Percentiles rank a stretch among this genome's conserved stretches.
Evolutionary conservation across 2,113 vertebrate genomes (phyloP).

Genomic region (Pan paniscus): DNA sequence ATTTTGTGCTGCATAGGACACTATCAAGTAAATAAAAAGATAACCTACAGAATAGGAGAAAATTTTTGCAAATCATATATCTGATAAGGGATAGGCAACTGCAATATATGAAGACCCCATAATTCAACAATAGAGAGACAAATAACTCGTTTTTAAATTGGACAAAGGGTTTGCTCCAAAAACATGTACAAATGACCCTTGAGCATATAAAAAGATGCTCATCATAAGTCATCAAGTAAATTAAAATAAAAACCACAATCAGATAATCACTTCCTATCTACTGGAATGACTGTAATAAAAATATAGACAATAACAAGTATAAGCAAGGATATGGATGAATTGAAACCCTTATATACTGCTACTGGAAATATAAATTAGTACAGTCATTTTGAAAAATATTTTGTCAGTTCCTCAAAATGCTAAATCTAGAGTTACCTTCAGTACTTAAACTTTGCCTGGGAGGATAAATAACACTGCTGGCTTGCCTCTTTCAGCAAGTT

Average conservation of each 20-base stretch:
- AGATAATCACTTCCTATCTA: neutral
- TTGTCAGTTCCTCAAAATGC: too few species aligned
- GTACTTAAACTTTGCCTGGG: neutral
- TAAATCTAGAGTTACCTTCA: too few species aligned
- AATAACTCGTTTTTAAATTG: too few species aligned
- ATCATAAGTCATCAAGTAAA: too few species aligned
- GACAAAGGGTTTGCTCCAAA: too few species aligned
- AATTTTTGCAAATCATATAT: neutral
- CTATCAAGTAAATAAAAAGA: too few species aligned
- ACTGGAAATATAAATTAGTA: neutral
- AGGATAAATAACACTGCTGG: neutral
- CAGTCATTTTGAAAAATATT: too few species aligned
- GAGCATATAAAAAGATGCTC: too few species aligned
- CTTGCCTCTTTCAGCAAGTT: neutral
- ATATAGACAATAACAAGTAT: neutral
- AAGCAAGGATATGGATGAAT: neutral
- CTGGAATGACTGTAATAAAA: neutral
- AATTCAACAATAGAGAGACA: neutral
- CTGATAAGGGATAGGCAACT: neutral
- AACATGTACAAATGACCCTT: too few species aligned
- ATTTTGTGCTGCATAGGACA: neutral
- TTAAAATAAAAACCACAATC: neutral
- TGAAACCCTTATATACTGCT: neutral
- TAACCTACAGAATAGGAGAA: too few species aligned
- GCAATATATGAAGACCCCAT: neutral